Conservation (phyloP, 2,113 vertebrate genomes). For the Hassar affinis region DNA sequence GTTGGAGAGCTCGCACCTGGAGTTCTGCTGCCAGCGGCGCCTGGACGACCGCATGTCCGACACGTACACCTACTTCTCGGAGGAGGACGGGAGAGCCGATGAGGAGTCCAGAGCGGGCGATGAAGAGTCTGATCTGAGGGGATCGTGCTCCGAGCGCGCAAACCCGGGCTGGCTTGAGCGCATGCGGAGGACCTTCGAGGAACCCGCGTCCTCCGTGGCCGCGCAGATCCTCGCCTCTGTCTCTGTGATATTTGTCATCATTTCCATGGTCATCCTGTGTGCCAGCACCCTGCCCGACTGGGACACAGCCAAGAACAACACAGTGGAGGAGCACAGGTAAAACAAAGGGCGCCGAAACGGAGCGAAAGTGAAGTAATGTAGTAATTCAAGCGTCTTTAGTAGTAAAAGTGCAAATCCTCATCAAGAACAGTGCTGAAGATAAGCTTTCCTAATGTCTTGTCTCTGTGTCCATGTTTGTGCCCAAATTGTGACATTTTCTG, state of each 20-base stretch:
- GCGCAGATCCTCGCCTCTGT: slow-evolving; percentile 92
- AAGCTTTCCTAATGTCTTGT: slow-evolving; percentile 2
- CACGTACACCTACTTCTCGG: slow-evolving; percentile 82
- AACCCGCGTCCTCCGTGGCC: slow-evolving; percentile 90
- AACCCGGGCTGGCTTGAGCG: slow-evolving; percentile 84
- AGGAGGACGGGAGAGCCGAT: slow-evolving; percentile 67
- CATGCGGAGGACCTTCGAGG: slow-evolving; percentile 91
- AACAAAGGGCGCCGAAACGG: slow-evolving; percentile 53
- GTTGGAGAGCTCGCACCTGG: slow-evolving; percentile 90
- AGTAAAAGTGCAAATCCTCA: neutral
- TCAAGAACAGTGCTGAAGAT: neutral
- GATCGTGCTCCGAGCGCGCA: slow-evolving; percentile 47
- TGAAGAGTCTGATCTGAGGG: slow-evolving; percentile 41
- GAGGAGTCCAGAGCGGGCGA: slow-evolving; percentile 57
- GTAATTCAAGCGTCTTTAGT: neutral
- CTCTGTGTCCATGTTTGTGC: slow-evolving; percentile 4
- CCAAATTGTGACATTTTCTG: slow-evolving; percentile 14
- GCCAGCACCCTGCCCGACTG: slow-evolving; percentile 96
- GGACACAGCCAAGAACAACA: slow-evolving; percentile 89
- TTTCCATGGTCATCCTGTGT: slow-evolving; percentile 97
- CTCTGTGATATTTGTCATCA: slow-evolving; percentile 92
- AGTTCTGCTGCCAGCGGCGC: slow-evolving; percentile 94
- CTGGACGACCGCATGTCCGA: slow-evolving; percentile 97
- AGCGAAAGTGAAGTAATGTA: neutral
- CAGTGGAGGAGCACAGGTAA: slow-evolving; percentile 96